Evolutionary conservation across 1,140 invertebrate species (phyloP), one percentile per base, ranked within the genome.

Genomic region (Hyles vespertilio): DNA sequence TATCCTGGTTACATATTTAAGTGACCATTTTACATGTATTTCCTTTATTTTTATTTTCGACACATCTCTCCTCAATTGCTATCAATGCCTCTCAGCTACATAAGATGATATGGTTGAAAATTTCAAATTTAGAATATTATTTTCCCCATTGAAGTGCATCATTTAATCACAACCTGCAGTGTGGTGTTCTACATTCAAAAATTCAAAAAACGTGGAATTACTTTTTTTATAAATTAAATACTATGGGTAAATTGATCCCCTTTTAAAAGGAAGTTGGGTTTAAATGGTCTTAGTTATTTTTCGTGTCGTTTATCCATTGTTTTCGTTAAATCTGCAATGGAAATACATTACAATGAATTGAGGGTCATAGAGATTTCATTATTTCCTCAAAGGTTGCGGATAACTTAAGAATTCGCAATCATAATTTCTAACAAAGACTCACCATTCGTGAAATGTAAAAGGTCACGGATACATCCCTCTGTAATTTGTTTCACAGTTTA

Each of bases 191-290:
- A 44, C 32, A 43, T 11, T 12, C 9, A 44, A 44, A 54, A 44
- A 53, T 55, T 55, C 1, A 46, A 46, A 46, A 46, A 44, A 51
- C 33, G 10, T 52, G 32, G 11, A 53, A 22, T 22, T 22, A 22
- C 36, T 36, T 36, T 36, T 53, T 34, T 40, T 48, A 48, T 40
- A 40, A 65, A 69, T 61, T 57, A 70, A 72, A 61, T 61, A 55
- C 69, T 81, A 77, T 77, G 61, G 59, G 69, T 78, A 82, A 82
- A 81, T 85, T 85, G 80, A 80, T 85, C 80, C 82, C 52, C 75
- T 65, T 65, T 53, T 22, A 22, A 58, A 68, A 80, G 76, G 75
- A 80, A 81, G 70, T 76, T 72, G 63, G 67, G 49, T 68, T 63
- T 65, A 68, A 45, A 50, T 63, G 57, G 46, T 61, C 50, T 32